These are phyloP conservation scores for Alethe diademata DNA, from an alignment of 2,113 vertebrate genomes.

Conservation along the genomic window DNA sequence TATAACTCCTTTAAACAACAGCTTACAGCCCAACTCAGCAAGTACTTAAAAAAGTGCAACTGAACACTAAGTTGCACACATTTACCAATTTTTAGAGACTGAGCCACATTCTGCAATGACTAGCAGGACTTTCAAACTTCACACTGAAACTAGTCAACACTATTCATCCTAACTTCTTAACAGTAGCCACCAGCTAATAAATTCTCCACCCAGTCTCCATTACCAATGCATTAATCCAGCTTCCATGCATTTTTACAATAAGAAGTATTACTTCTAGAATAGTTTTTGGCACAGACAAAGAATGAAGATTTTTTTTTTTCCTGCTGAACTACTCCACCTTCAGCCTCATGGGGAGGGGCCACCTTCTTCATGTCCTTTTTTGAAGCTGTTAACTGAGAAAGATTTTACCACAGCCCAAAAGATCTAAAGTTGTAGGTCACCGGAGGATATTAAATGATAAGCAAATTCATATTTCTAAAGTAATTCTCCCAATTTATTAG, in stretches of 20 bases:
- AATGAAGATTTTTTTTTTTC: background rate
- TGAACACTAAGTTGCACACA: background rate
- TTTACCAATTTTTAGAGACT: background rate
- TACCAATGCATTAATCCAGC: constrained; percentile 19
- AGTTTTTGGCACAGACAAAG: background rate
- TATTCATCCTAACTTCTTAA: background rate
- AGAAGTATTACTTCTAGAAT: background rate
- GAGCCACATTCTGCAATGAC: background rate
- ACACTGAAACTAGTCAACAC: background rate
- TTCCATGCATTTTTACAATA: background rate
- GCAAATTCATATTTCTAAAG: constrained; percentile 65
- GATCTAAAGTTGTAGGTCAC: constrained; percentile 54
- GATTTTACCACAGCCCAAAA: constrained; percentile 36
- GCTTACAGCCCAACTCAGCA: background rate
- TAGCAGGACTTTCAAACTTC: background rate
- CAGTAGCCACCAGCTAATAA: background rate
- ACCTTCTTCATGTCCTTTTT: background rate
- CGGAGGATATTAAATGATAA: constrained; percentile 62
- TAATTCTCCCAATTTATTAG: constrained; percentile 69
- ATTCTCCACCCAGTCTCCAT: constrained; percentile 34
- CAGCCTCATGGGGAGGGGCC: background rate
- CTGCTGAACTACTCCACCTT: background rate
- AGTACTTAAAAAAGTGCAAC: background rate
- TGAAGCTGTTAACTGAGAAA: constrained; percentile 27
- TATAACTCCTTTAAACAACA: background rate